A percentile compares a stretch with the other conserved stretches of the same genome.
Conservation (phyloP, 2,888 invertebrate species). For the Caenorhabditis sp. region DNA sequence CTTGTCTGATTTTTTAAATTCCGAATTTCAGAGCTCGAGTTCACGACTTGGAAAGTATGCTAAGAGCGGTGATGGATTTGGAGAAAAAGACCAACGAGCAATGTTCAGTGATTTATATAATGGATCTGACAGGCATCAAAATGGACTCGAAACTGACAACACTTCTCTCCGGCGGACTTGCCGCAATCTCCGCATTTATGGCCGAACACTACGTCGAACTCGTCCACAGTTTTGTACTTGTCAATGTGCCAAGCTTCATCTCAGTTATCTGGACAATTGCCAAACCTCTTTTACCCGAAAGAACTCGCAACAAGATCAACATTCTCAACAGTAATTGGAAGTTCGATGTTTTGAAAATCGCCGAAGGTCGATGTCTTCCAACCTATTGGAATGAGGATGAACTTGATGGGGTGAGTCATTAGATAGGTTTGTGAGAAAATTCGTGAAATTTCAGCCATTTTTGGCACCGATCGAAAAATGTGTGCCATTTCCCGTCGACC, state of each 20-base stretch:
- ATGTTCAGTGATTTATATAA: slow-evolving; percentile 65
- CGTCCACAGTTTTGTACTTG: slow-evolving; percentile 66
- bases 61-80: slow-evolving; percentile 64
- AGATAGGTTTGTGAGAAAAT: slow-evolving; percentile 1
- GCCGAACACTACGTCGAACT: slow-evolving; percentile 64
- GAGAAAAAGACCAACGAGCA: slow-evolving; percentile 65
- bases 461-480: slow-evolving; percentile 58
- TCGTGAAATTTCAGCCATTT: slow-evolving; percentile 51
- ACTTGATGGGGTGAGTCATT: slow-evolving; percentile 30
- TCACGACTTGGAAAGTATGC: slow-evolving; percentile 67
- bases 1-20: too few species aligned
- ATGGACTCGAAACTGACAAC: slow-evolving; percentile 58
- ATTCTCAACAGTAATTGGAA: slow-evolving; percentile 60
- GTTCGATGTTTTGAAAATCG: slow-evolving; percentile 60
- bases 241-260: slow-evolving; percentile 67
- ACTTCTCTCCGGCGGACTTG: slow-evolving; percentile 55
- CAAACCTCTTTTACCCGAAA: slow-evolving; percentile 64
- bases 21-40: slow-evolving; percentile 46
- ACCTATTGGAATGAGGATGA: slow-evolving; percentile 66
- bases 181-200: slow-evolving; percentile 68
- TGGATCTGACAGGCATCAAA: slow-evolving; percentile 66
- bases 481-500: slow-evolving; percentile 53
- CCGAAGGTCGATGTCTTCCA: slow-evolving; percentile 59
- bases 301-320: slow-evolving; percentile 62
- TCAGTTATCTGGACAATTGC: slow-evolving; percentile 61